Evolutionary conservation across 2,888 invertebrate genomes (phyloP).

Genomic region (Ommatoiulus sabulosus): DNA sequence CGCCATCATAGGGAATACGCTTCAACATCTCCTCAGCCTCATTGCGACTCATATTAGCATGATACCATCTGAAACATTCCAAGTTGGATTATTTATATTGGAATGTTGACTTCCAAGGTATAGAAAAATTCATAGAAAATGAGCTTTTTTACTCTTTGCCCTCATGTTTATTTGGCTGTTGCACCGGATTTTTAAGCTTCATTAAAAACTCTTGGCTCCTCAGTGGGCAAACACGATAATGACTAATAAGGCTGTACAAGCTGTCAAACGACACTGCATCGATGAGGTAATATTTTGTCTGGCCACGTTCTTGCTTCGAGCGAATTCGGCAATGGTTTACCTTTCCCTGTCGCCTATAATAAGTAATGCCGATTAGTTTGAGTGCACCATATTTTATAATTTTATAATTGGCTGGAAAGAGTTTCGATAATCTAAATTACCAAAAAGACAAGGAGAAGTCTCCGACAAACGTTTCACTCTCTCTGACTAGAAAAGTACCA

Average conservation of each 20-base stretch:
- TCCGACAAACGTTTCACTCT: conserved; percentile 95
- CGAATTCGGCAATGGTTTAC: conserved; percentile 94
- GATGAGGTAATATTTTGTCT: conserved; percentile 90
- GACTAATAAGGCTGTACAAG: conserved; percentile 88
- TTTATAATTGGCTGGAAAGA: no score
- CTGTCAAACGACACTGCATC: conserved; percentile 91
- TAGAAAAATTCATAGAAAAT: background rate
- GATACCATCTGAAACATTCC: conserved; percentile 78
- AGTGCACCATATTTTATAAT: no score
- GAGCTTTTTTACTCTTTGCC: conserved; percentile 75
- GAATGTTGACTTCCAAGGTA: background rate
- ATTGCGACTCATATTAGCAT: conserved; percentile 80
- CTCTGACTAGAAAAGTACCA: conserved; percentile 90
- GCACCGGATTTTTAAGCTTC: conserved; percentile 88
- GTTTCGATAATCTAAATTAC: no score
- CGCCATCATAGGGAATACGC: conserved; percentile 87
- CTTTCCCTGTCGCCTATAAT: conserved; percentile 75
- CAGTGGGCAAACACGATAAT: conserved; percentile 87
- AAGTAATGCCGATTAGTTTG: no score
- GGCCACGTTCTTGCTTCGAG: conserved; percentile 83
- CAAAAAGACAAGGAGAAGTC: conserved; percentile 96
- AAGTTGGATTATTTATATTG: background rate
- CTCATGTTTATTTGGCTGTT: conserved; percentile 94
- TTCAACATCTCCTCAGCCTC: conserved; percentile 90
- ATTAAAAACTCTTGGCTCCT: conserved; percentile 91